A percentile compares a stretch with the other conserved stretches of the same genome.
These are phyloP conservation scores for Mylabris phalerata DNA, from an alignment of 1,140 invertebrate species.

Conservation along the genomic window DNA sequence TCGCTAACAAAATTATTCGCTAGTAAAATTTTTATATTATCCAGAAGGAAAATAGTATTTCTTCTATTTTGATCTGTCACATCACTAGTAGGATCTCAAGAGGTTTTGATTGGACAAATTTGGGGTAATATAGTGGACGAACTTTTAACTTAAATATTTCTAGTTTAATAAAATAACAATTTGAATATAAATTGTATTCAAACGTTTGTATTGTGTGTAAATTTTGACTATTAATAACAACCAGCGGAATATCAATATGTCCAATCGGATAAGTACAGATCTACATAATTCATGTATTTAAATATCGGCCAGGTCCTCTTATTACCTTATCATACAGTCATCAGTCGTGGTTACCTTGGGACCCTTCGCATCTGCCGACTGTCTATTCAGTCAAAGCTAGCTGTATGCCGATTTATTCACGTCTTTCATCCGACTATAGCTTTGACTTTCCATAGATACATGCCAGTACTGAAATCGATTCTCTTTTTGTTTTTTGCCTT, in stretches of 20 bases:
- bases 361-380: conserved; percentile 12
- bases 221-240: conserved; percentile 42
- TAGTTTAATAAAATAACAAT: conserved; percentile 9
- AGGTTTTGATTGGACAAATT: no score
- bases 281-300: conserved; percentile 44
- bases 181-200: conserved; percentile 42
- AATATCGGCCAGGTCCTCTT: conserved; percentile 38
- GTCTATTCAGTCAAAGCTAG: conserved; percentile 9
- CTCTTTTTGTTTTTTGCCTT: not conserved
- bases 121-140: no score
- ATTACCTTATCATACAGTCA: conserved; percentile 41
- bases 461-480: not conserved
- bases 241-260: conserved; percentile 41
- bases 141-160: no score
- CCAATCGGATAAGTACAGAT: conserved; percentile 41
- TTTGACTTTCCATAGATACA: conserved; percentile 10
- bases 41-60: no score
- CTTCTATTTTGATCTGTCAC: no score
- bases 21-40: conserved; percentile 31
- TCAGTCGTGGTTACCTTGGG: conserved; percentile 16
- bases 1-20: conserved; percentile 32
- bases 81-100: no score
- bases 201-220: conserved; percentile 43
- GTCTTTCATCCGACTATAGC: conserved; percentile 11
- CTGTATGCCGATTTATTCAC: conserved; percentile 5